Percentiles rank a stretch among this genome's conserved stretches.
phyloP scores from a whole-genome alignment of 2,888 invertebrate species.

The Amphipoea oculea region DNA sequence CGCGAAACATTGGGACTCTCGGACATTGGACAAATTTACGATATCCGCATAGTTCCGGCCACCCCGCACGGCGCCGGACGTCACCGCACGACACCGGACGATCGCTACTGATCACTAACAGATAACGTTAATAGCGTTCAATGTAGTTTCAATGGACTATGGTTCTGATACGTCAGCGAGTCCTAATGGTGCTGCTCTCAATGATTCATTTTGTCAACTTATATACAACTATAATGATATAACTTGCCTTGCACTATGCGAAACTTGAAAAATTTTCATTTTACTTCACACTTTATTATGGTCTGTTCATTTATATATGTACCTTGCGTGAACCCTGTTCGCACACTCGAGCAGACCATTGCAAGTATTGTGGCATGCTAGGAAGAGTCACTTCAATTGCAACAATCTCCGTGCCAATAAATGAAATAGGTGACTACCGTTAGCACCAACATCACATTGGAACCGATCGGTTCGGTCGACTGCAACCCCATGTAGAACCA shows the following conservation, averaged over 20 bases:
- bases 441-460: not conserved
- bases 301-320: not conserved
- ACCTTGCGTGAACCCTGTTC: not conserved
- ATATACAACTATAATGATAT: not conserved
- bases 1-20: conserved; percentile 44
- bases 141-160: not conserved
- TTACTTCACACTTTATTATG: not conserved
- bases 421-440: no score
- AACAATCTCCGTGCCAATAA: not conserved
- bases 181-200: conserved; percentile 9
- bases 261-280: not conserved
- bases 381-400: not conserved
- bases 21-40: conserved; percentile 54
- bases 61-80: not conserved
- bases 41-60: conserved; percentile 56
- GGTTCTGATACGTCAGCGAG: not conserved
- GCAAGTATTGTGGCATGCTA: not conserved
- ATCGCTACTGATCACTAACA: not conserved
- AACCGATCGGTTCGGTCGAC: no score
- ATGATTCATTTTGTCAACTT: conserved; percentile 2
- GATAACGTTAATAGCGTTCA: conserved; percentile 25
- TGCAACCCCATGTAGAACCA: not conserved
- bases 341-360: not conserved
- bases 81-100: not conserved
- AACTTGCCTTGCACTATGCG: not conserved